Evolutionary conservation across 2,797 vertebrate species (phyloP).

Genomic region (Psittacula derbiana): DNA sequence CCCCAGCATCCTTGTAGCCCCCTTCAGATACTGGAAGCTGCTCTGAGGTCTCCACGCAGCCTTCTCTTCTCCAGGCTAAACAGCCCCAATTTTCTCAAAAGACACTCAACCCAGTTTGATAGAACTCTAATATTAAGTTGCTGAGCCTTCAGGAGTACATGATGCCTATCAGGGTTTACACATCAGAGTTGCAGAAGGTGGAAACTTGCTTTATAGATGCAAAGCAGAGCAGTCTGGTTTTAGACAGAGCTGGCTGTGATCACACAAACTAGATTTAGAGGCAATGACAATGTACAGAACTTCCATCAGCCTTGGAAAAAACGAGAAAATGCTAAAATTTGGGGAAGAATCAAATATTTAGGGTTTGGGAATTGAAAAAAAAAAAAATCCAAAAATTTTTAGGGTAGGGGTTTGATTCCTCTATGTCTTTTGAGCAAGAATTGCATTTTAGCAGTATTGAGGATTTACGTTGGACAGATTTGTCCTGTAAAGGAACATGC

Average conservation of each 20-base stretch:
- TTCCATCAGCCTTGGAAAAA: neutral
- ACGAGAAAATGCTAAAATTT: neutral
- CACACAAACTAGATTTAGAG: neutral
- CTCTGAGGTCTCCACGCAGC: too few relatives aligned
- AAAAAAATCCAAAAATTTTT: neutral
- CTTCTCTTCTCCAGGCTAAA: too few relatives aligned
- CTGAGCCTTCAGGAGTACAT: neutral
- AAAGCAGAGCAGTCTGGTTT: neutral
- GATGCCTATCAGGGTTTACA: neutral
- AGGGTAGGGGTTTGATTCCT: fast-evolving
- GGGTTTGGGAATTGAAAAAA: neutral
- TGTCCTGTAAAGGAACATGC: neutral
- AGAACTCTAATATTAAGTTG: neutral
- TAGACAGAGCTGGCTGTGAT: neutral
- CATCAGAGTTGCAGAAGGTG: neutral
- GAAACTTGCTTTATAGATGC: neutral
- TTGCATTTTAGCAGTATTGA: neutral
- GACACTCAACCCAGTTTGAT: neutral
- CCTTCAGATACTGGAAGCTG: too few relatives aligned
- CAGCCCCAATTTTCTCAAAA: too few relatives aligned
- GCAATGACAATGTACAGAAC: neutral
- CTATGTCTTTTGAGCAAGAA: neutral
- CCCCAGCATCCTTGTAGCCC: too few relatives aligned
- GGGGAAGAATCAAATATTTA: neutral
- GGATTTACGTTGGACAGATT: neutral